Evolutionary conservation across 92 coral and sea anemone species (phyloP).

Genomic region (Hydrozoanthus gracilis): DNA sequence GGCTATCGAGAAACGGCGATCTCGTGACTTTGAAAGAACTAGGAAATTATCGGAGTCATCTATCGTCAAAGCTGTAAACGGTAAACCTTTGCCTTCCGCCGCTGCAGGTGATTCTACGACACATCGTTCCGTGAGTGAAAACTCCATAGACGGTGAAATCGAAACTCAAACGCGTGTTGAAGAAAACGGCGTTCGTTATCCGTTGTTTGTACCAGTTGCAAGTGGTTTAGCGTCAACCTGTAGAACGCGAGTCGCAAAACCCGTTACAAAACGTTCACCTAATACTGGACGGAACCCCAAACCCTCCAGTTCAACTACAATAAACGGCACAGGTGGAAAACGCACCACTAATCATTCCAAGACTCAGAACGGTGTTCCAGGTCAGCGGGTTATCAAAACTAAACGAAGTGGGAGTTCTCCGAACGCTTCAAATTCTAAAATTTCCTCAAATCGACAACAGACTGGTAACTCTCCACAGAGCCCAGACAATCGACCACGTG

Average conservation of each 20-base stretch:
- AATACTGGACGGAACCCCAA: slow-evolving; percentile 40
- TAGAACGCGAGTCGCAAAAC: slow-evolving; percentile 72
- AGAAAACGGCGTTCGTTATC: slow-evolving; percentile 75
- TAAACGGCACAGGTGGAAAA: slow-evolving; percentile 5
- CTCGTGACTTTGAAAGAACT: slow-evolving; percentile 62
- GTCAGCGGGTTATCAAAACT: slow-evolving; percentile 45
- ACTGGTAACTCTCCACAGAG: slow-evolving; percentile 35
- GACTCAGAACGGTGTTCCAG: slow-evolving; percentile 50
- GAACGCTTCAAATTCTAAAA: slow-evolving; percentile 37
- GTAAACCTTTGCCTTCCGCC: slow-evolving; percentile 49
- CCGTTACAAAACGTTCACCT: slow-evolving; percentile 45
- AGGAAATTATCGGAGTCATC: slow-evolving; percentile 69
- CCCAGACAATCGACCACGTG: slow-evolving; percentile 36
- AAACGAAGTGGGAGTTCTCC: slow-evolving; percentile 64
- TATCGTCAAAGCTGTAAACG: slow-evolving; percentile 29
- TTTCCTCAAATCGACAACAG: slow-evolving; percentile 38
- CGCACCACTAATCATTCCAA: slow-evolving; percentile 26
- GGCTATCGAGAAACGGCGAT: slow-evolving; percentile 70
- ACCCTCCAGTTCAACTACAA: not conserved
- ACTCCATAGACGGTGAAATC: slow-evolving; percentile 19
- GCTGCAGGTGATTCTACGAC: slow-evolving; percentile 38
- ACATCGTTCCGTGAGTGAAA: slow-evolving; percentile 53
- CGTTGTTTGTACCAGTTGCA: slow-evolving; percentile 78
- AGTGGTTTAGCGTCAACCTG: slow-evolving; percentile 55
- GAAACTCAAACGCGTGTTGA: slow-evolving; percentile 48